Evolutionary conservation across 2,797 vertebrate genomes (phyloP), one percentile per base, ranked within the genome.

Genomic region (Alfaro cultratus): DNA sequence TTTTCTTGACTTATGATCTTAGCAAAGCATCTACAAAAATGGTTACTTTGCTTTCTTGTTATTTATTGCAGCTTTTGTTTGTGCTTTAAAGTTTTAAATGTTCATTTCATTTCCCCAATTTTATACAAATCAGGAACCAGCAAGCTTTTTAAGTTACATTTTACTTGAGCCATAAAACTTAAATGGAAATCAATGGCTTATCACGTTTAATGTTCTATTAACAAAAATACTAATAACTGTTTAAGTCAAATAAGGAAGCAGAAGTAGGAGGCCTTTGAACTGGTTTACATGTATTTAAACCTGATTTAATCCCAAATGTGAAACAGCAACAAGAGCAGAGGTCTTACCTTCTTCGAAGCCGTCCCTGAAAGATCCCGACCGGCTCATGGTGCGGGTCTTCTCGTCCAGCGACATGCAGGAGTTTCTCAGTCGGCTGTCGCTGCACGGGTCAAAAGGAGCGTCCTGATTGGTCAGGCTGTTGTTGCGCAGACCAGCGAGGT

Each of bases 351-450:
- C 98, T 88, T 99, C 98, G 34, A 99, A 99, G 78, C 98, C 98
- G 18, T 99, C 98, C 0, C 97, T 96, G 95, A 99, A 99, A 6
- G 98, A 99, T 41, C 97, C 98, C 0, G 98, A 99, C 2, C 98
- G 96, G 91, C 98, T 99, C 97, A 99, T 99, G 67, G 97, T 97
- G 77, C 98, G 95, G 10, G 96, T 98, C 90, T 99, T 99, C 86
- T 99, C 98, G 0, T 99, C 98, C 81, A 99, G 93, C 0, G 98
- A 99, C 97, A 99, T 96, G 77, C 98, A 99, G 84, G 98, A 99
- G 92, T 99, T 99, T 45, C 98, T 96, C 93, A 99, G 96, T 39
- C 98, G 96, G 39, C 95, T 93, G 78, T 99, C 98, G 0, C 95
- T 80, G 53, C 96, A 97, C 0, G 96, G 96, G 80, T 99, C 98